These are phyloP conservation scores for Smutsia temminckii DNA, from an alignment of 2,797 vertebrate species.

Conservation along the genomic window DNA sequence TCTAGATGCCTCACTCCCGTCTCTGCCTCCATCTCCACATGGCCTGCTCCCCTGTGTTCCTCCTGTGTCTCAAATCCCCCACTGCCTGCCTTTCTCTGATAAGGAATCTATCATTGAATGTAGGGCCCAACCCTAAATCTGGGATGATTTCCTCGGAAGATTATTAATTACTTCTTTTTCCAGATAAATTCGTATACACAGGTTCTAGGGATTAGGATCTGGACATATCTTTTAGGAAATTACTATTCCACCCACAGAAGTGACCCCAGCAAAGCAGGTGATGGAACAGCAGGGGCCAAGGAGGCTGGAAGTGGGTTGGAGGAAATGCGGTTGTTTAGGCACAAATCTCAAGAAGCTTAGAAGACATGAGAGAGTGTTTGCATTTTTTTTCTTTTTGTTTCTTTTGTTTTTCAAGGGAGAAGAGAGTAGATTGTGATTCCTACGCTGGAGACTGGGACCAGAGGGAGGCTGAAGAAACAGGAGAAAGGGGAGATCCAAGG, in stretches of 20 bases:
- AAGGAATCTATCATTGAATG: not conserved
- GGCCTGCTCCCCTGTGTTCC: not conserved
- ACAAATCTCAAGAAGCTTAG: not conserved
- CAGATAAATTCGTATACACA: not conserved
- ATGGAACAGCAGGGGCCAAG: not conserved
- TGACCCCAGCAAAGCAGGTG: not conserved
- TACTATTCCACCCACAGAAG: not conserved
- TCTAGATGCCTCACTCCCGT: not conserved
- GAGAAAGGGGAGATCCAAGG: not conserved
- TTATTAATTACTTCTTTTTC: not conserved
- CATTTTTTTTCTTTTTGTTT: not conserved
- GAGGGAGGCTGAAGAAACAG: not conserved
- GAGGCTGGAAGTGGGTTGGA: not conserved
- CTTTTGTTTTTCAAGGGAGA: constrained; percentile 24
- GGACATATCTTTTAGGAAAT: not conserved
- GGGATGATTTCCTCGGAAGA: not conserved
- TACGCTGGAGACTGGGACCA: not conserved
- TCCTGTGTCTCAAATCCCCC: not conserved
- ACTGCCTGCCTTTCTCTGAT: not conserved
- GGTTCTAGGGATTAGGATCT: not conserved
- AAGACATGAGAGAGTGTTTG: not conserved
- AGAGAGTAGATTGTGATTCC: not conserved
- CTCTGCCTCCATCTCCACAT: not conserved
- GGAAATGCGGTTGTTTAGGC: not conserved
- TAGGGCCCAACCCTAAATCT: not conserved